Evolutionary conservation across 2,888 invertebrate species (phyloP).

Genomic region (Piscicola geometra): DNA sequence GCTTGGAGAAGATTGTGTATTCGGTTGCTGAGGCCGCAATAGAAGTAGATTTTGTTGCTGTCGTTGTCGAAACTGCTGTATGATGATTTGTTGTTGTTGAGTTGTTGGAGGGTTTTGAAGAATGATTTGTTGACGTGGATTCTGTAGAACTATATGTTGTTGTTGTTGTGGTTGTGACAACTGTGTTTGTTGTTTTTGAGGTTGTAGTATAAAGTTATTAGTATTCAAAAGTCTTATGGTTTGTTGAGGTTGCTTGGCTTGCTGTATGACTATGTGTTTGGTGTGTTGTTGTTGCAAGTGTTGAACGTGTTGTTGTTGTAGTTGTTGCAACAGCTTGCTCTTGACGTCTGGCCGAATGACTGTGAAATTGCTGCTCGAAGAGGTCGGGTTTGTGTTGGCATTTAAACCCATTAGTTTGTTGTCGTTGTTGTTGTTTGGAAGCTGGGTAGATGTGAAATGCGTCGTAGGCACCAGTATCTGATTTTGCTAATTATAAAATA

Average conservation of each 20-base stretch:
- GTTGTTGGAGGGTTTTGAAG: no score
- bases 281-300: constrained; percentile 8
- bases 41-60: no score
- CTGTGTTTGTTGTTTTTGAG: background rate
- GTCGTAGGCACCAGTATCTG: background rate
- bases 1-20: no score
- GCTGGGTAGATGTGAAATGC: background rate
- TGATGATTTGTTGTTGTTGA: no score
- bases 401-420: background rate
- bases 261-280: background rate
- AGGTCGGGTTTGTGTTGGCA: no score
- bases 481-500: constrained; percentile 6
- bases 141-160: background rate
- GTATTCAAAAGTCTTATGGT: background rate
- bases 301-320: background rate
- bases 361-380: background rate
- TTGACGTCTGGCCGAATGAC: background rate
- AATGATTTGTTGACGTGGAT: no score
- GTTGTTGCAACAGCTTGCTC: constrained; percentile 5
- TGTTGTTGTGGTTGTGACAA: background rate
- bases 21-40: no score
- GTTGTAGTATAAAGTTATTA: background rate
- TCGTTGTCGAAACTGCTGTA: no score
- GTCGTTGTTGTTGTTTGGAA: constrained; percentile 1
- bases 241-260: background rate